A percentile compares a stretch with the other conserved stretches of the same genome.
Evolutionary conservation across 1,140 invertebrate genomes (phyloP).

Genomic region (Drosophila baimaii): DNA sequence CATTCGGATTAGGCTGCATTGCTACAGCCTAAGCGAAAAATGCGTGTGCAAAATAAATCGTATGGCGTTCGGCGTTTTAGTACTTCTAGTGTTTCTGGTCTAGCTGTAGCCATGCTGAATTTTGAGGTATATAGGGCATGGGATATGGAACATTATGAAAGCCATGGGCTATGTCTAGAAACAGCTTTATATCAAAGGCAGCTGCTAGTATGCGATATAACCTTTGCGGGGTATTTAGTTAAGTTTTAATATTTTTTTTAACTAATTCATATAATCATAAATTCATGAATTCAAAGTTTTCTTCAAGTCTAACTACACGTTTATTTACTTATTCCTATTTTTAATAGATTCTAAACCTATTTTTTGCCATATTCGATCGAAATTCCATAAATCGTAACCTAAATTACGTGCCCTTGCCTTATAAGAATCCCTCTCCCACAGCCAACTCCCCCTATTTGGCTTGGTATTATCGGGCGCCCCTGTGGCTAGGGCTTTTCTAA

Average conservation of each 20-base stretch:
- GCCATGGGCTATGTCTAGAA: too few relatives aligned
- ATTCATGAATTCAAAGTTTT: not conserved
- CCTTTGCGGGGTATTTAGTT: too few relatives aligned
- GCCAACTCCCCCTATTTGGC: conserved; percentile 17
- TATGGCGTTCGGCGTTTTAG: too few relatives aligned
- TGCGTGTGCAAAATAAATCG: too few relatives aligned
- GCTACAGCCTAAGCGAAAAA: too few relatives aligned
- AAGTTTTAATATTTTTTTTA: not conserved
- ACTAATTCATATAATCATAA: not conserved
- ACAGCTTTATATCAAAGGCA: not conserved
- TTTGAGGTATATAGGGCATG: too few relatives aligned
- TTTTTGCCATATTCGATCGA: not conserved
- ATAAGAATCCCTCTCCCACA: conserved; percentile 7
- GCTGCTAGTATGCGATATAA: not conserved
- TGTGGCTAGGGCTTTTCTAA: conserved; percentile 1
- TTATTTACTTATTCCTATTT: not conserved
- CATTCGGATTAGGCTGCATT: too few relatives aligned
- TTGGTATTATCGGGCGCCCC: not conserved
- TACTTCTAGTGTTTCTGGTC: too few relatives aligned
- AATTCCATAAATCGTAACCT: not conserved
- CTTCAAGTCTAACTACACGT: too few relatives aligned
- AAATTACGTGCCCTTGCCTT: conserved; percentile 1
- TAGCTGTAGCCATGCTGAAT: not conserved
- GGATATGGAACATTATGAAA: too few relatives aligned
- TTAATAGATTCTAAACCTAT: not conserved